A percentile compares a stretch with the other conserved stretches of the same genome.
These are phyloP conservation scores for Tragelaphus scriptus DNA, from an alignment of 2,113 vertebrate genomes.

Conservation along the genomic window DNA sequence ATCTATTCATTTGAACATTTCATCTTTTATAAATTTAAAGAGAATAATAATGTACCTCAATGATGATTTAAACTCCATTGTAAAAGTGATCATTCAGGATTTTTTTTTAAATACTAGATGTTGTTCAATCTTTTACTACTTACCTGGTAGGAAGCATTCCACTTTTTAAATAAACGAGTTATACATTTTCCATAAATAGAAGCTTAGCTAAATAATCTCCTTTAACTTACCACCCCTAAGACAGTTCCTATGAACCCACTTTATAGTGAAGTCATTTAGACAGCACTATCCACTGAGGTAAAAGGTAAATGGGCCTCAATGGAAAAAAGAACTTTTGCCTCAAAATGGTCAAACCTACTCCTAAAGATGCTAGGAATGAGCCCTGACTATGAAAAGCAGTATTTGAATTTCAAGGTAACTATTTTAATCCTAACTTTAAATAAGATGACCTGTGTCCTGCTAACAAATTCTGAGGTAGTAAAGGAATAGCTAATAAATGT, in stretches of 20 bases:
- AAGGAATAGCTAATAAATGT: background rate
- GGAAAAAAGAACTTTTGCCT: background rate
- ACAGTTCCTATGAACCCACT: background rate
- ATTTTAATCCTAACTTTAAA: background rate
- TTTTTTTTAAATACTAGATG: background rate
- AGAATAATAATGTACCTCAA: background rate
- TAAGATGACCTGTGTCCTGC: background rate
- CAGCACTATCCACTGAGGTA: background rate
- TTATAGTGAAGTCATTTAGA: background rate
- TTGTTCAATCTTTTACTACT: background rate
- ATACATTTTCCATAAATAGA: background rate
- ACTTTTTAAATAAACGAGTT: background rate
- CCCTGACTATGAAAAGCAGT: background rate
- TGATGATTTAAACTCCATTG: background rate
- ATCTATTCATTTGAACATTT: background rate
- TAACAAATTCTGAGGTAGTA: background rate
- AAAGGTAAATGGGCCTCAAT: background rate
- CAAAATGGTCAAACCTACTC: background rate
- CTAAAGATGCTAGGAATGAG: background rate
- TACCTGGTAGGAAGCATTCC: background rate
- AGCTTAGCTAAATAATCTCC: background rate
- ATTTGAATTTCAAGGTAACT: background rate
- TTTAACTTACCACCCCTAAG: background rate
- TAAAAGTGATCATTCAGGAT: background rate
- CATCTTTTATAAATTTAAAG: conserved; percentile 8